phyloP scores from a whole-genome alignment of 2,797 vertebrate genomes.

The Pseudochromis fuscus region DNA sequence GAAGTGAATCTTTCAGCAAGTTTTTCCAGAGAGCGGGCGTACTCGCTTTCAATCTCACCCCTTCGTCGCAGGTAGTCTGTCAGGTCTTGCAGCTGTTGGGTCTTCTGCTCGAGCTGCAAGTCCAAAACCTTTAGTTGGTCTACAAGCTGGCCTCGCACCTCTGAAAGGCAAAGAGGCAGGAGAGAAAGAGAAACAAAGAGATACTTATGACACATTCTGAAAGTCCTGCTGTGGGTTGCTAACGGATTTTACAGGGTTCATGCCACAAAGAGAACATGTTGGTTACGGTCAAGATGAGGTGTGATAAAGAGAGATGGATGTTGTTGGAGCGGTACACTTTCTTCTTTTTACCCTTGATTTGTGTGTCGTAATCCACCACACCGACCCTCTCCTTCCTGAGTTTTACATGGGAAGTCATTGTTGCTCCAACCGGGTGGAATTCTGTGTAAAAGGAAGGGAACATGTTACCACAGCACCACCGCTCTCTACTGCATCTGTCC shows the following conservation, averaged over 20 bases:
- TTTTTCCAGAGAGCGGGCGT: constrained; percentile 84
- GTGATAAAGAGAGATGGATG: background rate
- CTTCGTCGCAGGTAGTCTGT: constrained; percentile 83
- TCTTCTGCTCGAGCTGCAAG: constrained; percentile 84
- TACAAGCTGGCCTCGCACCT: constrained; percentile 84
- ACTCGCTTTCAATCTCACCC: constrained; percentile 85
- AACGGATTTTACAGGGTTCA: background rate
- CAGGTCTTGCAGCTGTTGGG: constrained; percentile 85
- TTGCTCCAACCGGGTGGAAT: constrained; percentile 70
- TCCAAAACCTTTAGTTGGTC: constrained; percentile 86
- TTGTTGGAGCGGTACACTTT: background rate
- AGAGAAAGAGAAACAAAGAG: background rate
- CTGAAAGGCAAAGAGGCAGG: constrained; percentile 50
- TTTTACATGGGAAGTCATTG: constrained; percentile 88
- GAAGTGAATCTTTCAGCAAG: constrained; percentile 82
- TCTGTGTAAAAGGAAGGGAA: constrained; percentile 59
- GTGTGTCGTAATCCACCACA: constrained; percentile 87
- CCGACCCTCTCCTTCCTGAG: constrained; percentile 83
- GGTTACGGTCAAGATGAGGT: background rate
- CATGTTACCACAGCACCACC: background rate
- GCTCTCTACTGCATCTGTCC: background rate
- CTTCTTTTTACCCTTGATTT: constrained; percentile 88
- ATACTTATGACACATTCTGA: constrained; percentile 27
- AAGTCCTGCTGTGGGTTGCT: background rate
- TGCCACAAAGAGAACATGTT: background rate